phyloP scores from a whole-genome alignment of 2,888 invertebrate genomes.

The Dolichomitus sp. region DNA sequence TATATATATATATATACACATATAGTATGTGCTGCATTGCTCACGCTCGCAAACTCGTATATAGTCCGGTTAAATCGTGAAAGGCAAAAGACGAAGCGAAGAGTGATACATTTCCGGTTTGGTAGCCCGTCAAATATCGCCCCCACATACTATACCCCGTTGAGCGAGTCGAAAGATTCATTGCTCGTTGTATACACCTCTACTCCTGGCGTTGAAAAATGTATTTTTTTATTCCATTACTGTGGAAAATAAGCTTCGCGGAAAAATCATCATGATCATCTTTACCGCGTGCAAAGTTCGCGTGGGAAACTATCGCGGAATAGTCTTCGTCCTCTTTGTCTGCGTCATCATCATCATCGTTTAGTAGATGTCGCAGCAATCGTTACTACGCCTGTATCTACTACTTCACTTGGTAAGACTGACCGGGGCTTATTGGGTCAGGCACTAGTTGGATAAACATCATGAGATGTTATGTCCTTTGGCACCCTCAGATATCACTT shows the following conservation, averaged over 20 bases:
- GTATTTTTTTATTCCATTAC: conserved; percentile 6
- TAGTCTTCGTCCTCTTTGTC: conserved; percentile 6
- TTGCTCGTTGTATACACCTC: background rate
- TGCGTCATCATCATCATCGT: conserved; percentile 10
- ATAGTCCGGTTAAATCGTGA: conserved; percentile 32
- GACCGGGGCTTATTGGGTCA: background rate
- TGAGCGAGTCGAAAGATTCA: background rate
- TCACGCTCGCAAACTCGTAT: background rate
- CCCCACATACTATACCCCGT: conserved; percentile 7
- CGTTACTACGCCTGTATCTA: background rate
- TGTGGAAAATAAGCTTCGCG: background rate
- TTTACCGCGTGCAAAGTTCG: conserved; percentile 7
- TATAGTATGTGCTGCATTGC: conserved; percentile 7
- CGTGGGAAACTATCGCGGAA: conserved; percentile 44
- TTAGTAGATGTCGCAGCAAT: conserved; percentile 8
- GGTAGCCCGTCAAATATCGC: conserved; percentile 60
- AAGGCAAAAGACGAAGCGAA: conserved; percentile 13
- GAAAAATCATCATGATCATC: conserved; percentile 19
- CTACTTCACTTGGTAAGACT: background rate
- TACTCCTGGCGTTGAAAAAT: background rate
- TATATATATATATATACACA: background rate
- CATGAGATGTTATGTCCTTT: background rate
- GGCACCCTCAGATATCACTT: too few relatives aligned
- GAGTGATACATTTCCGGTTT: conserved; percentile 74
- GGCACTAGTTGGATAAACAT: background rate